These are phyloP conservation scores for Autographa pulchrina DNA, from an alignment of 2,888 invertebrate genomes.

Conservation along the genomic window DNA sequence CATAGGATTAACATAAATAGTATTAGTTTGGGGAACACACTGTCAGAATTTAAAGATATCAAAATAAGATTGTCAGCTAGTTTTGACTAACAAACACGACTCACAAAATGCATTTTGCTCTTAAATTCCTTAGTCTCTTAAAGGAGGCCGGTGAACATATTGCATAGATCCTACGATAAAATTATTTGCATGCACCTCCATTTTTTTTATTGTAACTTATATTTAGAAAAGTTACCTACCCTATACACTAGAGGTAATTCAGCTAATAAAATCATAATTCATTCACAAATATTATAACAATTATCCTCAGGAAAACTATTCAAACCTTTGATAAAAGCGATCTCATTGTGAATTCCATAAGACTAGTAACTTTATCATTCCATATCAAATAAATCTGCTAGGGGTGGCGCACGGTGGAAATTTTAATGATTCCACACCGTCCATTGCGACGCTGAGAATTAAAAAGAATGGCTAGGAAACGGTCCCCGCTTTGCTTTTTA, in stretches of 20 bases:
- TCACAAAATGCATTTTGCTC: no score
- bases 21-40: background rate
- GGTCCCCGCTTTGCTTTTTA: constrained; percentile 84
- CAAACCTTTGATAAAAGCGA: constrained; percentile 46
- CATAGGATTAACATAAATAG: constrained; percentile 4
- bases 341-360: constrained; percentile 69
- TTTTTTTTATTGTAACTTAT: no score
- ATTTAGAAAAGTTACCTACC: constrained; percentile 62
- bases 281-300: constrained; percentile 66
- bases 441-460: constrained; percentile 79
- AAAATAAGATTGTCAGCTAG: background rate
- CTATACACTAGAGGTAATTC: constrained; percentile 67
- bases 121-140: no score
- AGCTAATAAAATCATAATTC: constrained; percentile 61
- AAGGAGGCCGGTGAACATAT: no score
- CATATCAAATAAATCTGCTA: constrained; percentile 78
- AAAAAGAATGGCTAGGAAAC: constrained; percentile 85
- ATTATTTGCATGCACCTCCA: no score
- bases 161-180: no score
- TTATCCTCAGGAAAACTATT: constrained; percentile 59
- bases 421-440: constrained; percentile 83
- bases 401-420: constrained; percentile 73
- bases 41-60: background rate
- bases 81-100: background rate
- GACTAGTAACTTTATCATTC: constrained; percentile 64